Conservation (phyloP, 2,797 vertebrate species). For the Gephyroberyx darwinii region DNA sequence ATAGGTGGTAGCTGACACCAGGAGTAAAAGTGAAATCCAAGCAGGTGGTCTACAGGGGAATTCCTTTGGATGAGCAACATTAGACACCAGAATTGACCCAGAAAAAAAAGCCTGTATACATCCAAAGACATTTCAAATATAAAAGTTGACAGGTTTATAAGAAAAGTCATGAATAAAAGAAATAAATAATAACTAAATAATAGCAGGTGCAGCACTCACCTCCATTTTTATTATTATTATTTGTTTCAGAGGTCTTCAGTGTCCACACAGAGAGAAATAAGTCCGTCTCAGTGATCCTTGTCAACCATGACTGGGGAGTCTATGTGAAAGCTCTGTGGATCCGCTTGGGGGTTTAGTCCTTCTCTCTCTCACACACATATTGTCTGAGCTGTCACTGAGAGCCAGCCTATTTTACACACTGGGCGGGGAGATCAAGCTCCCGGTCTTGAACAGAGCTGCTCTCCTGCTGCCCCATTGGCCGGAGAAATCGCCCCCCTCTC, state of each 20-base stretch:
- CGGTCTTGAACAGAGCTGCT: constrained; percentile 41
- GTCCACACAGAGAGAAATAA: constrained; percentile 31
- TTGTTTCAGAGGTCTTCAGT: constrained; percentile 14
- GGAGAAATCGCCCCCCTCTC: background rate
- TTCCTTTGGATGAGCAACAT: constrained; percentile 35
- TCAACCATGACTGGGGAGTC: constrained; percentile 29
- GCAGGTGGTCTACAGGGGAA: constrained; percentile 60
- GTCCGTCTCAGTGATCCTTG: constrained; percentile 58
- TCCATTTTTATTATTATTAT: constrained; percentile 56
- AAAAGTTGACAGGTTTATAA: background rate
- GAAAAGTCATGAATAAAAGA: background rate
- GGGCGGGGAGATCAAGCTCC: constrained; percentile 56
- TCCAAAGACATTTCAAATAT: background rate
- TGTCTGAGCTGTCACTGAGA: constrained; percentile 68
- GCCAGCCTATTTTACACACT: constrained; percentile 55
- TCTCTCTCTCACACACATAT: constrained; percentile 54
- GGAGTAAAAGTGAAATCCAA: constrained; percentile 58
- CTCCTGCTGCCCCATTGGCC: constrained; percentile 59
- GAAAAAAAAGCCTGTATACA: background rate
- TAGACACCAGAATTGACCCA: background rate
- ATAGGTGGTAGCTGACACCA: constrained; percentile 66
- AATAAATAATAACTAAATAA: background rate
- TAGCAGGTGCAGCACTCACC: constrained; percentile 69
- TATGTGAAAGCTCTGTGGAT: constrained; percentile 13
- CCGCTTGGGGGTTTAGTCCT: constrained; percentile 1